Percentiles rank a stretch among this genome's conserved stretches.
These are phyloP conservation scores for Prionace glauca DNA, from an alignment of 2,797 vertebrate genomes.

Conservation along the genomic window DNA sequence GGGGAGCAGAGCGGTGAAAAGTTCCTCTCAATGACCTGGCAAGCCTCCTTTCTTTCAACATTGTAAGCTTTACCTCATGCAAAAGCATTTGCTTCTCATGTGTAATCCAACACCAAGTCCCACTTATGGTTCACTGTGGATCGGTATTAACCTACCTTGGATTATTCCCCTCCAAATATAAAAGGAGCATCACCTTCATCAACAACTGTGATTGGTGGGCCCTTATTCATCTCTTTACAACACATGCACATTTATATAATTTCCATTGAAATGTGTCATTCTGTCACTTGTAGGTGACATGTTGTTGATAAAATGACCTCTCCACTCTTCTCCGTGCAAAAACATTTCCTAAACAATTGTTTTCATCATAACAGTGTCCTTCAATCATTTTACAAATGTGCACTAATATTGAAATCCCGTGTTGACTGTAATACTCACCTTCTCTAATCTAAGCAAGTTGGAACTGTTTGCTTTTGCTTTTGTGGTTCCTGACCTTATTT, in stretches of 20 bases:
- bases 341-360: neutral
- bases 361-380: neutral
- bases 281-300: neutral
- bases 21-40: neutral
- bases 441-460: slow-evolving; percentile 7
- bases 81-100: neutral
- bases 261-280: neutral
- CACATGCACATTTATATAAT: neutral
- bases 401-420: neutral
- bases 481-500: slow-evolving; percentile 51
- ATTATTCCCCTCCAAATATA: neutral
- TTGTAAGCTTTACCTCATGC: neutral
- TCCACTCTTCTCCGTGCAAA: neutral
- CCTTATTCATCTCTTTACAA: neutral
- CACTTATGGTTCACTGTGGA: neutral
- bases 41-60: neutral
- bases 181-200: neutral
- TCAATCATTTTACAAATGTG: neutral
- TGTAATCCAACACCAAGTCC: neutral
- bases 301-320: neutral
- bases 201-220: neutral
- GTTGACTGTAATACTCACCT: neutral
- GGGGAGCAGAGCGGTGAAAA: neutral
- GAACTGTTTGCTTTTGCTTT: slow-evolving; percentile 24
- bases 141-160: neutral